These are phyloP conservation scores for Muntiacus reevesi DNA, from an alignment of 2,113 vertebrate species.

Conservation along the genomic window DNA sequence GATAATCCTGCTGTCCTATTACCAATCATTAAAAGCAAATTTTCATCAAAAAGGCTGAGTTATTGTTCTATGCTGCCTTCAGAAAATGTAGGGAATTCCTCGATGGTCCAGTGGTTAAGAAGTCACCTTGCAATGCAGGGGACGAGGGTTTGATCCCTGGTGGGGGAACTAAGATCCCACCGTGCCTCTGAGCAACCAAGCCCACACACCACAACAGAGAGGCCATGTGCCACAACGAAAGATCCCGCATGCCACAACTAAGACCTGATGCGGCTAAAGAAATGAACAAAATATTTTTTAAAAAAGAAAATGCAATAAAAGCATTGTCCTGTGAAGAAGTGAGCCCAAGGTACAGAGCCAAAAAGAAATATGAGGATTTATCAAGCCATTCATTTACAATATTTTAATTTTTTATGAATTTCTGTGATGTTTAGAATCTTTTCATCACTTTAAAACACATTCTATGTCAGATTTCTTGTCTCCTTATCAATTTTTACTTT, in stretches of 20 bases:
- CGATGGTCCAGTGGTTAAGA: background rate
- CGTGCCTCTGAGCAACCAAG: background rate
- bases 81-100: background rate
- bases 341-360: background rate
- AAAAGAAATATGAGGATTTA: background rate
- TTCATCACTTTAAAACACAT: background rate
- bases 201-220: background rate
- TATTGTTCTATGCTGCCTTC: background rate
- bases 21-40: background rate
- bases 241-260: accelerated
- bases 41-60: background rate
- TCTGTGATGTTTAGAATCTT: background rate
- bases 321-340: background rate
- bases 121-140: background rate
- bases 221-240: accelerated
- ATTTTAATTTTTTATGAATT: background rate
- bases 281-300: accelerated
- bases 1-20: background rate
- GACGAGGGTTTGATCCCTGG: background rate
- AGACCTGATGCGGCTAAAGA: background rate
- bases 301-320: background rate
- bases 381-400: background rate
- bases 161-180: background rate
- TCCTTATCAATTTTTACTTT: background rate
- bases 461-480: background rate